Evolutionary conservation across 2,888 invertebrate genomes (phyloP), one percentile per base, ranked within the genome.

Genomic region (Drosophila leonis): DNA sequence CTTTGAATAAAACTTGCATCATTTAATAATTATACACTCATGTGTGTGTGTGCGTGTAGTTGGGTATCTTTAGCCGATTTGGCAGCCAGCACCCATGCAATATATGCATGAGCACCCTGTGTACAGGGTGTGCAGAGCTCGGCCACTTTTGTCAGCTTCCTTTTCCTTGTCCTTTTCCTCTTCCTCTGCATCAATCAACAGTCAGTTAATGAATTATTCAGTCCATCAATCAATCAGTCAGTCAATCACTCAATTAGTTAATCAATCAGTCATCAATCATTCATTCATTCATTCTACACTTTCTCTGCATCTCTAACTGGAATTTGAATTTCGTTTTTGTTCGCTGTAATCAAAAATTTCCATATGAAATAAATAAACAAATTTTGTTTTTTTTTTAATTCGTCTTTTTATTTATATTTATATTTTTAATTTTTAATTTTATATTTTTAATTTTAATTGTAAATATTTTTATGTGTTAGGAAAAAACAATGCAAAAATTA

Each of bases 401-500:
- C 66, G 71, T 88, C 73, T 67, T 66, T 85, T 80, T 80, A 78
- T 83, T 88, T 88, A 70, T 85, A 76, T 65, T 59, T 75, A 65
- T 79, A 70, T 80, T 70, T 72, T 70, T 48, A 48, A 69, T 80
- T 20, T 42, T 41, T 18, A 10, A 18, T 20, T 66, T 61, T 75
- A 70, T 76, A 65, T 78, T 75, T 74, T 67, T 54, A 39, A 64
- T 62, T 74, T 78, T 54, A 54, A 74, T 78, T 39, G 54, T 71
- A 69, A 60, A 83, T 74, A 86, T 75, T 72, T 54, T 66, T 72
- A 74, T 62, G 83, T 83, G 82, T 89, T 83, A 83, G 87, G 84
- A 87, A 83, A 88, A 83, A 89, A 83, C 84, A 89, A 83, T 83
- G 87, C 78, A 78, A 83, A 83, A 83, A 87, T 49, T 31, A 49